Base-by-base conservation (phyloP, 2,113 vertebrate genomes). In the Haemorhous mexicanus region DNA sequence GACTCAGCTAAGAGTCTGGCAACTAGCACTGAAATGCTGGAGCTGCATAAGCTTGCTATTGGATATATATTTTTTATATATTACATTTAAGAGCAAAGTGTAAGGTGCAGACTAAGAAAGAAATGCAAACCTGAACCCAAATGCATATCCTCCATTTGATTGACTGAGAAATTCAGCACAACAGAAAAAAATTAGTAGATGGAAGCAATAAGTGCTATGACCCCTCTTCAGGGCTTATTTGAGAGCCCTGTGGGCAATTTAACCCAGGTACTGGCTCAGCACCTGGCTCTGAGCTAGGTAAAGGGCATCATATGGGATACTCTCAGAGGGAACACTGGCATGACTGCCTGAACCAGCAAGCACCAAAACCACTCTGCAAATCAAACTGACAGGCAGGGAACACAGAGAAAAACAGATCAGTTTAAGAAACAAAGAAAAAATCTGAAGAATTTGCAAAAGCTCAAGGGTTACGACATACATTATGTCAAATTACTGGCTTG, bases 221-320 rank as follows among this genome's bases (percentile, higher is more conserved):
- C 3, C 11, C 7, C 14, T 67, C 52, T 64, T 39, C 52, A 55
- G 11, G 10, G 43, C 7, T 22, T 21, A 3, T 46, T 63, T 78
- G 66, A 62, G 26, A 8, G 30, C 7, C 11, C 17, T 3, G 1
- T 4, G 11, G 37, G 17, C 46, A 81, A 32, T 7, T 35, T 13
- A 80, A 30, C 7, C 28, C 17, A 12, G 2, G 7, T 15, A 13
- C 30, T 75, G 8, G 5, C 30, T 80, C 73, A 87, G 37, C 16
- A 33, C 24, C 27, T 52, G 9, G 5, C 5, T 82, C 61, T n/a
- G 32, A 33, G 2, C 61, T 43, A 49, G 41, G 23, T 11, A 32
- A 2, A 26, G 4, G 7, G 7, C 2, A 81, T 17, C 5, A 47
- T 0, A 0, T 9, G 3, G 9, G 2, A 3, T 52, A 32, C 9